phyloP scores from a whole-genome alignment of 2,888 invertebrate species.

The Alviniconcha strummeri region DNA sequence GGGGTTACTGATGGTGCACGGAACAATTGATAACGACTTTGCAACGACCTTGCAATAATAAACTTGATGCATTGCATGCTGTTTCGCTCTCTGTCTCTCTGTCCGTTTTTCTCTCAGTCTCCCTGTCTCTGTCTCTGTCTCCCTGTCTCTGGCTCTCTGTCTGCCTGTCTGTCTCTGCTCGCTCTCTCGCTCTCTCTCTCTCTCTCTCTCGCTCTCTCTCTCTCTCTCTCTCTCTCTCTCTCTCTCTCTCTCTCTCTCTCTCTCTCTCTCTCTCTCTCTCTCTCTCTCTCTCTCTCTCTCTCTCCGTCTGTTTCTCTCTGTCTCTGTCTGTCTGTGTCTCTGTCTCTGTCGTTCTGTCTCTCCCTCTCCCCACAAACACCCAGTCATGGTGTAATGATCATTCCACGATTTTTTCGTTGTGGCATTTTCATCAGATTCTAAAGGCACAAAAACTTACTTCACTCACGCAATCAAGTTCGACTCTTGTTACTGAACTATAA shows the following conservation, averaged over 20 bases:
- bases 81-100: neutral
- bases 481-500: no score
- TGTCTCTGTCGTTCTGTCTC: constrained; percentile 22
- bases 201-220: constrained; percentile 18
- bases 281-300: constrained; percentile 8
- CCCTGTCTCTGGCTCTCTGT: constrained; percentile 23
- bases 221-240: constrained; percentile 25
- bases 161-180: constrained; percentile 13
- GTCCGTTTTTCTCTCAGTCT: neutral
- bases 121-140: constrained; percentile 23
- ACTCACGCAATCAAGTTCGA: no score
- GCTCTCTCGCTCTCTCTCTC: neutral
- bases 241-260: neutral
- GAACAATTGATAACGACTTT: no score
- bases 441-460: no score
- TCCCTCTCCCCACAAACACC: neutral
- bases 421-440: no score
- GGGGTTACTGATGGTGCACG: no score
- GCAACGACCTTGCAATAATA: no score
- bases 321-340: neutral
- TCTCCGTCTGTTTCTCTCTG: constrained; percentile 15
- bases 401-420: no score
- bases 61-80: no score
- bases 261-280: constrained; percentile 22
- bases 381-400: no score